Base-by-base conservation (phyloP, 1,140 invertebrate species). In the Teleopsis dalmanni region DNA sequence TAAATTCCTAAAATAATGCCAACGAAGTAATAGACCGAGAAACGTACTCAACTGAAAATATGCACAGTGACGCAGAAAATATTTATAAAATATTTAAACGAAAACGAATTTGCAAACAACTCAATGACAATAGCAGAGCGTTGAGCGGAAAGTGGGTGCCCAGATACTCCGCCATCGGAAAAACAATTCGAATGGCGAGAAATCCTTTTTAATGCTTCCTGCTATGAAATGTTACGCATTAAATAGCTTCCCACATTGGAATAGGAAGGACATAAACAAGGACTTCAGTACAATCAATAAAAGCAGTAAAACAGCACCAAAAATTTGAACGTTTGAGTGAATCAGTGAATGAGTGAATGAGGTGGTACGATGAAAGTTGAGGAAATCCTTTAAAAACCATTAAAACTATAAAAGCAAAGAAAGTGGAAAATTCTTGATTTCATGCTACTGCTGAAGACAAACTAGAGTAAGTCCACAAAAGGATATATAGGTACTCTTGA, bases 1-100 rank as follows among this genome's bases (percentile, higher is more conserved):
- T n/a, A 11, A 40, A 23, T n/a, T 40, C 19, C 23, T 26, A 16
- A 16, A 16, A 22, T 14, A 34, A 26, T n/a, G n/a, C 40, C 40
- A 42, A 22, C 14, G 40, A 27, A 14, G 40, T 42, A 42, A 42
- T 42, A 42, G 40, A 42, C 23, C 40, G 40, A 27, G n/a, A n/a
- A 42, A 27, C 23, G 40, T 26, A 42, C 40, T 42, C 40, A 16
- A 26, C 23, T 26, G 40, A 9, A 42, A 42, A 42, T 26, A 42
- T 10, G 25, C 23, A 26, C 40, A 42, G 40, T n/a, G 40, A 42
- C 23, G 40, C 40, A 42, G 25, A 42, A 27, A 42, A 42, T 42
- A 42, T 42, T 42, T 42, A 26, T 26, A 42, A 42, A 16, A 26
- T 26, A 27, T 42, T 42, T 42, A 26, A 42, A 27, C 29, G 40